phyloP scores from a whole-genome alignment of 2,797 vertebrate species.

The Neosilurus hyrtlii region DNA sequence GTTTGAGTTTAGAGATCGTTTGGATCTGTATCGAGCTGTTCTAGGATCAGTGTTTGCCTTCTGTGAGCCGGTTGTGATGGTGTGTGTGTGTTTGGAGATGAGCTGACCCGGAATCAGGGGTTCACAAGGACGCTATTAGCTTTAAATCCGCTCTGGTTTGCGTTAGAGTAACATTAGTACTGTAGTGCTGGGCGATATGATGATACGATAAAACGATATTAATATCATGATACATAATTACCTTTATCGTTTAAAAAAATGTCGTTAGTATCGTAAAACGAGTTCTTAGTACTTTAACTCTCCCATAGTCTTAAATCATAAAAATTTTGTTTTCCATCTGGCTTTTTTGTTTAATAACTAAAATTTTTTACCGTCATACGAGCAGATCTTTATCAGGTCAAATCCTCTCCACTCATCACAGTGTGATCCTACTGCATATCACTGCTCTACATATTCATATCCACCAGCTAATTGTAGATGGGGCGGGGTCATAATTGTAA shows the following conservation, averaged over 20 bases:
- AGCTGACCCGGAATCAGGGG: background rate
- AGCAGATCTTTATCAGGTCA: background rate
- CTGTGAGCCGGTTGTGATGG: too few species aligned
- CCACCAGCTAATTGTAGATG: background rate
- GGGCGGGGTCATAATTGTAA: background rate
- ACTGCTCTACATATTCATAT: background rate
- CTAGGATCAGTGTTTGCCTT: background rate
- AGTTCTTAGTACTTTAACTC: background rate
- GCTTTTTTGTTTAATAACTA: background rate
- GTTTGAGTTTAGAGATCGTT: background rate
- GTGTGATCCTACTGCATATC: background rate
- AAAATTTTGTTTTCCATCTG: background rate
- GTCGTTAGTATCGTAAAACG: background rate
- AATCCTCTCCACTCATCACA: background rate
- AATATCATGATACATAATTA: background rate
- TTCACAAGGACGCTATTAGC: background rate
- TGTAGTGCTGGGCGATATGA: background rate
- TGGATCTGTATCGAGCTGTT: background rate
- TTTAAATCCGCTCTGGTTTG: background rate
- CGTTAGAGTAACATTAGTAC: background rate
- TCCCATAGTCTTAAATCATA: background rate
- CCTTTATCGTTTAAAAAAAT: background rate
- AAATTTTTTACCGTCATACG: background rate
- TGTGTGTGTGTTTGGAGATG: background rate
- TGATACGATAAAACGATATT: background rate